Conservation (phyloP, 2,888 invertebrate species). For the Dynastes maya region DNA sequence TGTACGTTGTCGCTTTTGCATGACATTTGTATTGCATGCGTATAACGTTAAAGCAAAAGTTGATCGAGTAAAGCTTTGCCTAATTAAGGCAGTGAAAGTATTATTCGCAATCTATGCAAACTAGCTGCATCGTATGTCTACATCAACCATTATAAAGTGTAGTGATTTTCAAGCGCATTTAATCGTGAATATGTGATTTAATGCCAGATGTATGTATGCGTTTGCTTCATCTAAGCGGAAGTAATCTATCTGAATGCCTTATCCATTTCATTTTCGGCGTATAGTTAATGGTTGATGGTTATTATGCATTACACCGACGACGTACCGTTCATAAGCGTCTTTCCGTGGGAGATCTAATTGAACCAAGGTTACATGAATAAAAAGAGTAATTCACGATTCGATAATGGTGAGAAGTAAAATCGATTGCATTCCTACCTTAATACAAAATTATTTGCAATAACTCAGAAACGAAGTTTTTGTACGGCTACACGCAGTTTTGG, state of each 20-base stretch:
- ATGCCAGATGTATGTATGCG: not conserved
- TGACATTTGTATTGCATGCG: too few relatives aligned
- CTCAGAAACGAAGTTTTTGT: conserved; percentile 1
- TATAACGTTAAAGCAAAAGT: too few relatives aligned
- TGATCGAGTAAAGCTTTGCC: not conserved
- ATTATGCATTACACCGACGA: not conserved
- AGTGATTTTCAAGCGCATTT: conserved; percentile 38
- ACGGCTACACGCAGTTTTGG: not conserved
- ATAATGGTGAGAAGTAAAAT: conserved; percentile 20
- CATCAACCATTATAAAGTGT: conserved; percentile 24
- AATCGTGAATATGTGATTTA: conserved; percentile 21
- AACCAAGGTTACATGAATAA: not conserved
- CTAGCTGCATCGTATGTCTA: conserved; percentile 31
- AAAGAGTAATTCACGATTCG: not conserved
- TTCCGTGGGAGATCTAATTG: not conserved
- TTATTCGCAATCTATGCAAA: conserved; percentile 23
- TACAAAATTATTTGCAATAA: conserved; percentile 4
- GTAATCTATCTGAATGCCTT: conserved; percentile 13
- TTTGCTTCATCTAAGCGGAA: conserved; percentile 3
- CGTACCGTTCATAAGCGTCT: not conserved
- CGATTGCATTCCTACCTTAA: conserved; percentile 9
- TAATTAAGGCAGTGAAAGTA: conserved; percentile 35
- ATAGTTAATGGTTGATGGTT: conserved; percentile 7
- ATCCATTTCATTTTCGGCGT: conserved; percentile 12
- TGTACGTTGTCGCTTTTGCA: too few relatives aligned